A percentile compares a stretch with the other conserved stretches of the same genome.
phyloP scores from a whole-genome alignment of 2,888 invertebrate genomes.

The Cerceris ruficornis region DNA sequence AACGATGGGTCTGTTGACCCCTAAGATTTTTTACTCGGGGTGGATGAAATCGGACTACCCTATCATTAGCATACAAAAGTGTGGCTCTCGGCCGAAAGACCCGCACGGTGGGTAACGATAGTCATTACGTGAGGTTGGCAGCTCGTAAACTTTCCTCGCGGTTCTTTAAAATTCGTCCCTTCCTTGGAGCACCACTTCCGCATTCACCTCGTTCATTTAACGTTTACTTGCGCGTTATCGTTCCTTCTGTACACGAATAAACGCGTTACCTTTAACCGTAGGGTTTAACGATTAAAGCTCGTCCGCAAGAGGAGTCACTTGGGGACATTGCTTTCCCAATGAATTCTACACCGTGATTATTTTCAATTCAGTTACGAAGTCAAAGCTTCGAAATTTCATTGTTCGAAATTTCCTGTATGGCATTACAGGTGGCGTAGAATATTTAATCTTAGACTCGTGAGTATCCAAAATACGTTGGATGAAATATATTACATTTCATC shows the following conservation, averaged over 20 bases:
- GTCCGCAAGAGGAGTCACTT: constrained; percentile 29
- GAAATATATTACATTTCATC: too few species aligned
- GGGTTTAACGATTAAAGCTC: constrained; percentile 15
- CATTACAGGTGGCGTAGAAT: too few species aligned
- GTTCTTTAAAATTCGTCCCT: constrained; percentile 66
- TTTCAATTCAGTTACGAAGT: too few species aligned
- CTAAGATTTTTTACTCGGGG: constrained; percentile 66
- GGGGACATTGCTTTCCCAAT: not conserved
- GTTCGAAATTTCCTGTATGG: too few species aligned
- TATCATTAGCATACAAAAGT: constrained; percentile 74
- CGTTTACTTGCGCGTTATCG: constrained; percentile 63
- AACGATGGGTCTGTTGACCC: constrained; percentile 70
- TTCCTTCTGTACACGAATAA: constrained; percentile 17
- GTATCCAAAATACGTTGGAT: too few species aligned
- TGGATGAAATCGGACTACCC: constrained; percentile 71
- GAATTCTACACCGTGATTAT: too few species aligned
- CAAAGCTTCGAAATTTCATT: too few species aligned
- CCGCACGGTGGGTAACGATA: constrained; percentile 68
- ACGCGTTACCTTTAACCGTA: constrained; percentile 9
- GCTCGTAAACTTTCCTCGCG: constrained; percentile 66
- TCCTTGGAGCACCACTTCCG: constrained; percentile 65
- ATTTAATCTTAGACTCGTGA: too few species aligned
- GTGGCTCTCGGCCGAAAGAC: constrained; percentile 44
- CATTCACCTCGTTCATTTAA: constrained; percentile 66
- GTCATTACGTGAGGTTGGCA: constrained; percentile 69